Conservation (phyloP, 92 coral and sea anemone genomes). For the Nematostella vectensis region DNA sequence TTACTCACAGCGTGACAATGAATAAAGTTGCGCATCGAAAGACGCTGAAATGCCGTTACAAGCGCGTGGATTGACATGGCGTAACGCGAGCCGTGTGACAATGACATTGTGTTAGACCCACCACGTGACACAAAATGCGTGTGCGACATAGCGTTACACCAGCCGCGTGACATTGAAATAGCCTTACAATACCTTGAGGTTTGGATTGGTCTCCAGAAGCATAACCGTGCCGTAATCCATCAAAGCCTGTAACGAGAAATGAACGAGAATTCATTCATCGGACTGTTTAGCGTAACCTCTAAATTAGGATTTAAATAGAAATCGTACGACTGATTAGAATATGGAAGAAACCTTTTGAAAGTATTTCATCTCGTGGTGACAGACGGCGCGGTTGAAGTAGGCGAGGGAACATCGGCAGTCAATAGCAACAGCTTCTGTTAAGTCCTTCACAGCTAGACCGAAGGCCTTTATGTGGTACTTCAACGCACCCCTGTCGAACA, state of each 20-base stretch:
- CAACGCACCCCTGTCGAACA: conserved; percentile 71
- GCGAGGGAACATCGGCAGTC: conserved; percentile 95
- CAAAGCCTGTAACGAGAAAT: conserved; percentile 59
- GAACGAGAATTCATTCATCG: too few species aligned
- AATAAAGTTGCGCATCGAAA: too few species aligned
- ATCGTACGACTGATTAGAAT: too few species aligned
- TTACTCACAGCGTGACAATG: too few species aligned
- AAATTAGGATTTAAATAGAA: too few species aligned
- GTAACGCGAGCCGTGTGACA: too few species aligned
- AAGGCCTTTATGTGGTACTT: conserved; percentile 93
- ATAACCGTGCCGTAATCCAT: conserved; percentile 97
- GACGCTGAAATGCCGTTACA: too few species aligned
- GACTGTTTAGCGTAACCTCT: too few species aligned
- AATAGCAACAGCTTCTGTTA: conserved; percentile 96
- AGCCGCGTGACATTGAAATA: neutral
- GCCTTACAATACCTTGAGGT: conserved; percentile 54
- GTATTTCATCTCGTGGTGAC: conserved; percentile 93
- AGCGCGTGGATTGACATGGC: too few species aligned
- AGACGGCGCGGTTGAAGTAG: conserved; percentile 97
- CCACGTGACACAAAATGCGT: too few species aligned
- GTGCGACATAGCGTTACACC: too few species aligned
- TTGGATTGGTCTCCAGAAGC: conserved; percentile 57
- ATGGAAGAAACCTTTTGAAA: conserved; percentile 66
- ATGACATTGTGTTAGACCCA: too few species aligned
- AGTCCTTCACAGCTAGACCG: conserved; percentile 92